Evolutionary conservation across 92 coral and sea anemone genomes (phyloP).

Genomic region (Palythoa caribaeorum): DNA sequence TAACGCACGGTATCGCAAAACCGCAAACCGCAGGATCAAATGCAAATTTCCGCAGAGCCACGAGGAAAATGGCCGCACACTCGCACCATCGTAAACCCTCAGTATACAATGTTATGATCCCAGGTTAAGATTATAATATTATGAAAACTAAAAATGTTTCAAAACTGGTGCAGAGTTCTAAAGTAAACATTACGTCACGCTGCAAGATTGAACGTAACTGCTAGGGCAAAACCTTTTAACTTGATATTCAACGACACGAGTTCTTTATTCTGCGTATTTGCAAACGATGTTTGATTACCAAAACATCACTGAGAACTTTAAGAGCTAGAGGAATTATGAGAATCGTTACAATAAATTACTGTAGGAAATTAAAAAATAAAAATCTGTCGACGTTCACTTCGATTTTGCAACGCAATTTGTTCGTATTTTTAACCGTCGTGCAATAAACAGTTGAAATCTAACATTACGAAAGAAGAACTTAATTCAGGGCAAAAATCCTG

Average conservation of each 20-base stretch:
- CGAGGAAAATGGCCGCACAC: too few relatives aligned
- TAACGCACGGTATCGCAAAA: too few relatives aligned
- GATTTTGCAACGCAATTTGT: constrained; percentile 12
- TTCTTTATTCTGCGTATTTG: background rate
- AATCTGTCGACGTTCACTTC: background rate
- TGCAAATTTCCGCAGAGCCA: too few relatives aligned
- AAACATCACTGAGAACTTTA: background rate
- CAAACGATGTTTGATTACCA: background rate
- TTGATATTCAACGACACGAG: background rate
- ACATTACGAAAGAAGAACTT: background rate
- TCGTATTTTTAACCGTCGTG: background rate
- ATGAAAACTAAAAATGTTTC: too few relatives aligned
- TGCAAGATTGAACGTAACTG: constrained; percentile 30
- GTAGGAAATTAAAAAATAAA: background rate
- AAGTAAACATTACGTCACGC: constrained; percentile 49
- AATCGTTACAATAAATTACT: background rate
- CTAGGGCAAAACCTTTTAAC: background rate
- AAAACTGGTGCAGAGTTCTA: too few relatives aligned
- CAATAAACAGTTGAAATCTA: background rate
- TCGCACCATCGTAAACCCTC: too few relatives aligned
- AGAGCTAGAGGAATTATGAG: background rate
- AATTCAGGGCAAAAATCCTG: background rate
- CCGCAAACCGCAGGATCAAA: too few relatives aligned
- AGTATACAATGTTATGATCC: too few relatives aligned
- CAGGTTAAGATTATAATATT: too few relatives aligned